phyloP scores from a whole-genome alignment of 2,888 invertebrate species.

The Colletes collaris region DNA sequence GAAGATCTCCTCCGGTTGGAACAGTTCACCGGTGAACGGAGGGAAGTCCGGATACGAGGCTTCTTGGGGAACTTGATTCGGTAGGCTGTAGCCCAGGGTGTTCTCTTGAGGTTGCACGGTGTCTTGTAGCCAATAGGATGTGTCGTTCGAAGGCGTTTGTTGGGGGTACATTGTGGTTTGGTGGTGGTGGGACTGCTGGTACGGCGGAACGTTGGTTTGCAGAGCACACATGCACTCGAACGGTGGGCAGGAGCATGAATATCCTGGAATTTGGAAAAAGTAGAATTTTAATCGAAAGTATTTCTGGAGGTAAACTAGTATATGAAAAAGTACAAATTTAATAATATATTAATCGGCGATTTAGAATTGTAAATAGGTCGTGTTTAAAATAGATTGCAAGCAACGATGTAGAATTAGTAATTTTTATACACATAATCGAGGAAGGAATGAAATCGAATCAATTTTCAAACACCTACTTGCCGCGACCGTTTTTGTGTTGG shows the following conservation, averaged over 20 bases:
- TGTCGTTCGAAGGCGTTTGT: constrained; percentile 70
- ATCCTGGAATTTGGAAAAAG: constrained; percentile 83
- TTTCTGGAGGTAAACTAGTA: not conserved
- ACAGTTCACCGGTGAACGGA: constrained; percentile 87
- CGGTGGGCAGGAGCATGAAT: constrained; percentile 88
- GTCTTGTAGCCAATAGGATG: constrained; percentile 81
- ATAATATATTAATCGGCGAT: too few relatives aligned
- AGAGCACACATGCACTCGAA: constrained; percentile 89
- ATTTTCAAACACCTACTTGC: not conserved
- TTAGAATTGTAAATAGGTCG: too few relatives aligned
- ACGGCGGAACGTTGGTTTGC: constrained; percentile 77
- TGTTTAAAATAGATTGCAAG: too few relatives aligned
- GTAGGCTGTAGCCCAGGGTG: constrained; percentile 80
- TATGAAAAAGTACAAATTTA: too few relatives aligned
- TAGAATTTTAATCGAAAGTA: not conserved
- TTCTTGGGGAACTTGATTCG: constrained; percentile 82
- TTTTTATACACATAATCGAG: too few relatives aligned
- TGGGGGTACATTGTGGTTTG: constrained; percentile 68
- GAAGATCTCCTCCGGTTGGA: constrained; percentile 91
- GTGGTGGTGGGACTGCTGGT: constrained; percentile 69
- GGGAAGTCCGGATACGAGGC: constrained; percentile 84
- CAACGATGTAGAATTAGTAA: too few relatives aligned
- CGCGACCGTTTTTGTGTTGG: not conserved
- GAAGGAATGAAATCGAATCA: too few relatives aligned
- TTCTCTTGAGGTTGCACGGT: constrained; percentile 79